Evolutionary conservation across 1,140 invertebrate genomes (phyloP), one percentile per base, ranked within the genome.

Genomic region (Hylaeus volcanicus): DNA sequence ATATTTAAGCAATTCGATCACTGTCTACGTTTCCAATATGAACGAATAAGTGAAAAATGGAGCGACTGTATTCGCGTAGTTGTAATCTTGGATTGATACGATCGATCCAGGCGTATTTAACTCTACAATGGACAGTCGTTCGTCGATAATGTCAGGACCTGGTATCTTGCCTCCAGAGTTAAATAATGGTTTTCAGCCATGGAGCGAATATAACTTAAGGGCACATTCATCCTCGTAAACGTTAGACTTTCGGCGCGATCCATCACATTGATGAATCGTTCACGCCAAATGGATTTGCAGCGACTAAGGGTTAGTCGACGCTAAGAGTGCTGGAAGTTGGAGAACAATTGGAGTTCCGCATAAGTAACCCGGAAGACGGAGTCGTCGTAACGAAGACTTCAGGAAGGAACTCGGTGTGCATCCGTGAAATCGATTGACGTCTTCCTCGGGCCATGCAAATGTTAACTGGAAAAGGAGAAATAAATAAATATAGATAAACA

Each of bases 191-290:
- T 78, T 86, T 73, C 63, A 71, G 45, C 63, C 71, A 60, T 71
- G 74, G 55, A 26, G 58, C 48, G 74, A 82, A 79, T 86, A 76
- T 86, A 86, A 72, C 77, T 74, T 75, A 72, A 71, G 63, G 75
- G 61, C 63, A 73, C 84, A 83, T 86, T 86, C 80, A 86, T 83
- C 43, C 85, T 79, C 71, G 75, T 85, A 83, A 86, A 86, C 60
- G 68, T 76, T 86, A 64, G 81, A 83, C 60, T 68, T 84, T 81
- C 77, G 76, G 60, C 81, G 65, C 85, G 85, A 86, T 87, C 78
- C 77, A 86, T 87, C 85, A 86, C 70, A 84, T 87, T 86, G 86
- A 87, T 78, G 82, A 87, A 86, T 87, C 70, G 85, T 66, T 86
- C 72, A 71, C 68, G 70, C 65, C 78, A 70, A 86, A 85, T 74